These are phyloP conservation scores for Misgurnus anguillicaudatus DNA, from an alignment of 2,113 vertebrate genomes.

Conservation along the genomic window DNA sequence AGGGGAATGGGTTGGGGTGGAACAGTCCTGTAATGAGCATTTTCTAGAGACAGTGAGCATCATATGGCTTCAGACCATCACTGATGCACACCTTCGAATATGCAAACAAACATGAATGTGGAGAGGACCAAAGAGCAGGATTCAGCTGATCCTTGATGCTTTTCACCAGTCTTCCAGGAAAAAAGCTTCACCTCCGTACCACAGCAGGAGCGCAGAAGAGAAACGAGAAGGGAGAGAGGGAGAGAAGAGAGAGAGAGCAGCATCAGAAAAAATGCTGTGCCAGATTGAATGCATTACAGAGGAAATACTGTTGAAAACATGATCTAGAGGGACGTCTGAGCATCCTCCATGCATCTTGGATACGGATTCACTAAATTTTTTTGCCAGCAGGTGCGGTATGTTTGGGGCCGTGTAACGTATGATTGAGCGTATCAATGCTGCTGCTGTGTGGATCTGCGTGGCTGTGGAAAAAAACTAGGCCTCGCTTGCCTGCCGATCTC, in stretches of 20 bases:
- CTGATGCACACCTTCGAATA: slow-evolving; percentile 60
- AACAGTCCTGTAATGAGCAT: slow-evolving; percentile 81
- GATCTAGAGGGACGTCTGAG: slow-evolving; percentile 53
- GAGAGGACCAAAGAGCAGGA: slow-evolving; percentile 55
- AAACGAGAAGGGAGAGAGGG: slow-evolving; percentile 50
- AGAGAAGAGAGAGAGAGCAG: slow-evolving; percentile 55
- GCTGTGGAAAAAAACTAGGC: slow-evolving; percentile 70
- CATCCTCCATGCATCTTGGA: slow-evolving; percentile 53
- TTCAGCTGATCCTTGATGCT: slow-evolving; percentile 45
- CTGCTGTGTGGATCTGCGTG: slow-evolving; percentile 68
- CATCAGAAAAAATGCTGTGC: slow-evolving; percentile 56
- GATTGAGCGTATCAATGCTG: slow-evolving; percentile 65
- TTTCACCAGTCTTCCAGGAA: slow-evolving; percentile 57
- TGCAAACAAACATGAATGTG: slow-evolving; percentile 43
- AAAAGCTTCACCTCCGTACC: slow-evolving; percentile 59
- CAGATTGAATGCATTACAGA: slow-evolving; percentile 57
- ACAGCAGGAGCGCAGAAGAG: slow-evolving; percentile 56
- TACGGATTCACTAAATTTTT: slow-evolving; percentile 52
- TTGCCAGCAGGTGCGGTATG: slow-evolving; percentile 60
- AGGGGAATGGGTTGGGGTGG: slow-evolving; percentile 78
- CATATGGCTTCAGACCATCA: slow-evolving; percentile 71
- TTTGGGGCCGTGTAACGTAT: slow-evolving; percentile 69
- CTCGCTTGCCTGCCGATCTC: slow-evolving; percentile 65
- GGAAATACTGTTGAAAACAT: slow-evolving; percentile 59
- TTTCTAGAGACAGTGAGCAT: slow-evolving; percentile 70